Evolutionary conservation across 2,888 invertebrate species (phyloP).

Genomic region (Anoncus sp.): DNA sequence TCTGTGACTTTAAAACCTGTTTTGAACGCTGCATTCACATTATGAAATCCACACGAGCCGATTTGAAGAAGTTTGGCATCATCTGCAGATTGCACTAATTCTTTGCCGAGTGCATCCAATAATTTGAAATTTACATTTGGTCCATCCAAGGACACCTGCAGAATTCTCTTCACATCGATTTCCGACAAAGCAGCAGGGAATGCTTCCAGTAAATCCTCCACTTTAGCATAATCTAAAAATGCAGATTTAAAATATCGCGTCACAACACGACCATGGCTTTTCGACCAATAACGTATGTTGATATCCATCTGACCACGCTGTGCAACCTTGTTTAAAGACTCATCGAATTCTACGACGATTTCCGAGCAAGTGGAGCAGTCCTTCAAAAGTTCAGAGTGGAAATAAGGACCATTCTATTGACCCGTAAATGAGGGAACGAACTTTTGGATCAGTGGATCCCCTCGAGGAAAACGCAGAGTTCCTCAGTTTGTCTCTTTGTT

Average conservation of each 20-base stretch:
- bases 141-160: slow-evolving; percentile 68
- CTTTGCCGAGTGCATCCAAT: no score
- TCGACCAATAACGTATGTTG: slow-evolving; percentile 68
- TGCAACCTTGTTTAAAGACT: slow-evolving; percentile 66
- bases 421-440: no score
- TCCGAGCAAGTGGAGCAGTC: slow-evolving; percentile 13
- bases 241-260: slow-evolving; percentile 69
- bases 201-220: slow-evolving; percentile 64
- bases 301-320: slow-evolving; percentile 71
- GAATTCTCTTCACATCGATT: slow-evolving; percentile 55
- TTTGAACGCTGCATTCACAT: no score
- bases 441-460: no score
- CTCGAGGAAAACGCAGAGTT: no score
- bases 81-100: no score
- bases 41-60: no score
- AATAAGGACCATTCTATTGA: no score
- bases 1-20: no score
- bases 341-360: slow-evolving; percentile 64
- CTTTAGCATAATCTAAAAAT: slow-evolving; percentile 62
- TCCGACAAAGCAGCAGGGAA: slow-evolving; percentile 46
- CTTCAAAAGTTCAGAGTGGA: no score
- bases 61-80: no score
- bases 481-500: no score
- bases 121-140: slow-evolving; percentile 66
- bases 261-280: slow-evolving; percentile 58